Base-by-base conservation (phyloP, 2,113 vertebrate genomes). In the Pungitius pungitius region DNA sequence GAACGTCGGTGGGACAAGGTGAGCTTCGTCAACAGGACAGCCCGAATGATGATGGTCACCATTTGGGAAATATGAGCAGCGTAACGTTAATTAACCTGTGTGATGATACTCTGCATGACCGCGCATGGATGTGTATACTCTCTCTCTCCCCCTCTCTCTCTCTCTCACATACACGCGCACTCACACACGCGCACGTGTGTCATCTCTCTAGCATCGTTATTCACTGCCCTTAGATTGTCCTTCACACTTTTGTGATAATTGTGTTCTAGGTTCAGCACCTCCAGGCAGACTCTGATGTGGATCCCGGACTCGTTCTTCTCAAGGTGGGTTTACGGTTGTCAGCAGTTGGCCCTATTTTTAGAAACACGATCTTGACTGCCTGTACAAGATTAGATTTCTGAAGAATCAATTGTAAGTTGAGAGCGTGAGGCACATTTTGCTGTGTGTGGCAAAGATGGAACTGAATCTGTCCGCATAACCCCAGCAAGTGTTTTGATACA, bases 301-400 rank as follows among this genome's bases (percentile, higher is more conserved):
- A 97, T 99, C 93, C 97, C 98, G 83, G 98, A 99, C 90, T 99
- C 97, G 6, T 99, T 99, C 93, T 99, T 99, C 93, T 99, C 98
- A 80, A 99, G 98, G 98, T 98, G 94, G 86, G 77, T 83, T 9
- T 3, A 47, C 70, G 54, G 42, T 39, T 65, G 9, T 56, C 63
- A 56, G 35, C 40, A 40, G 51, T 26, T 69, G n/a, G 6, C 47
- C 39, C 40, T 35, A 35, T 26, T 43, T 10, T 56, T 12, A 11
- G 6, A 0, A 43, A 43, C 33, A 8, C 33, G 18, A 72, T 58
- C 17, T 40, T 15, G 4, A 3, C 18, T 20, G 3, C 15, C 5
- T 58, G 13, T 49, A 14, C 27, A 35, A 30, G 0, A 45, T 49
- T 40, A 40, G 27, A 18, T 20, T 4, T 57, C 8, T 27, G 6